Evolutionary conservation across 2,797 vertebrate species (phyloP).

Genomic region (Thunnus albacares): DNA sequence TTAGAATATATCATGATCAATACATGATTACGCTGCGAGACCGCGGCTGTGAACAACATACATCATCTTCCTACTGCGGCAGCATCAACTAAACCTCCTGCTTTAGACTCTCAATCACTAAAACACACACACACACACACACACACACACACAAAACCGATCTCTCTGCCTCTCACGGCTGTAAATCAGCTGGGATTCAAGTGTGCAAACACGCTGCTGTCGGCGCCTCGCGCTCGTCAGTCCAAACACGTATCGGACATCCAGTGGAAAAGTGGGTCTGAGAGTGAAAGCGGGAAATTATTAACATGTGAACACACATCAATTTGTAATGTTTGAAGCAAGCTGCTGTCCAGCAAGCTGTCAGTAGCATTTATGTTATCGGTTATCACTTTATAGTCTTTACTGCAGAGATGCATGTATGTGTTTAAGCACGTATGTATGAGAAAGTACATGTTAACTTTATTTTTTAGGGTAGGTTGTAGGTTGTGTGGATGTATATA

Average conservation of each 20-base stretch:
- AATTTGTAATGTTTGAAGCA: too few relatives aligned
- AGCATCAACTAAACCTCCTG: neutral
- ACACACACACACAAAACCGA: too few relatives aligned
- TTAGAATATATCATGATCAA: neutral
- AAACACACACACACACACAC: neutral
- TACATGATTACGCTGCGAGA: neutral
- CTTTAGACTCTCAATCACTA: neutral
- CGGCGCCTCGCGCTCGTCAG: slow-evolving; percentile 29
- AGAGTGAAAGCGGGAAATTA: slow-evolving; percentile 28
- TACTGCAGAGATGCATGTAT: too few relatives aligned
- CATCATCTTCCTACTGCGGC: neutral
- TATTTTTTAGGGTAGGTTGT: too few relatives aligned
- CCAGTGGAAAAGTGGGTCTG: slow-evolving; percentile 49
- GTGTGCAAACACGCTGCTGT: neutral
- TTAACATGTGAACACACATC: slow-evolving; percentile 36
- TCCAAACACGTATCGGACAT: slow-evolving; percentile 38
- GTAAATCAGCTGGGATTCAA: slow-evolving; percentile 25
- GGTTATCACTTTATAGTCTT: too few relatives aligned
- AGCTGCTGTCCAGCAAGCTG: too few relatives aligned
- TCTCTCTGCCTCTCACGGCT: neutral
- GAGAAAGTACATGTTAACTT: too few relatives aligned
- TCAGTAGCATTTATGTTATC: too few relatives aligned
- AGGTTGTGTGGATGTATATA: too few relatives aligned
- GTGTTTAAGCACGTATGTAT: too few relatives aligned
- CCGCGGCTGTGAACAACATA: too few relatives aligned